These are phyloP conservation scores for Tragelaphus strepsiceros DNA, from an alignment of 2,113 vertebrate genomes.

Conservation along the genomic window DNA sequence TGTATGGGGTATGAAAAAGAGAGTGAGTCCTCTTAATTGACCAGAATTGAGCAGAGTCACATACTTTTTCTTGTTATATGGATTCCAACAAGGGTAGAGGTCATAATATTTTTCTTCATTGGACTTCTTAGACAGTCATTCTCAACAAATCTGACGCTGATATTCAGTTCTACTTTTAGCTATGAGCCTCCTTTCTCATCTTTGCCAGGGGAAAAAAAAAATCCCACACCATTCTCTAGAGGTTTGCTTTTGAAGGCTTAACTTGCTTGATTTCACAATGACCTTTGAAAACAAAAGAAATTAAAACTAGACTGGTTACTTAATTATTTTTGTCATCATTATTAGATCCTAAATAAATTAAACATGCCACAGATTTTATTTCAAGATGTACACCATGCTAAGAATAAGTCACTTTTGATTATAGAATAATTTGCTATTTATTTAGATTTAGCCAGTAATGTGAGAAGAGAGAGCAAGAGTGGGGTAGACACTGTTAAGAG, in stretches of 20 bases:
- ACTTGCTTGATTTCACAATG: constrained; percentile 69
- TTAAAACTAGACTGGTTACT: constrained; percentile 64
- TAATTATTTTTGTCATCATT: constrained; percentile 68
- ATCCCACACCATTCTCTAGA: constrained; percentile 23
- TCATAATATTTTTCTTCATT: background rate
- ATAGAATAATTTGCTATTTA: constrained; percentile 49
- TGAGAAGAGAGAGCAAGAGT: background rate
- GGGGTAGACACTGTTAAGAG: background rate
- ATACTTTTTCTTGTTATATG: constrained; percentile 27
- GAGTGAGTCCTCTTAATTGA: background rate
- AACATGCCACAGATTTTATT: constrained; percentile 64
- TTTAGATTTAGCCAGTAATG: constrained; percentile 37
- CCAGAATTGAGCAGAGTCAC: background rate
- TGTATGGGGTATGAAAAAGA: background rate
- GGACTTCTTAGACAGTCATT: background rate
- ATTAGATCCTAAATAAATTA: constrained; percentile 66
- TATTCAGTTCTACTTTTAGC: background rate
- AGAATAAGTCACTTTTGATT: constrained; percentile 64
- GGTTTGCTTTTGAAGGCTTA: constrained; percentile 50
- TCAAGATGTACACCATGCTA: constrained; percentile 48
- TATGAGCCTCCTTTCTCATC: background rate
- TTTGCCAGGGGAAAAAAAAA: background rate
- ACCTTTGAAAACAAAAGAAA: constrained; percentile 73
- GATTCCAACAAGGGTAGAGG: background rate
- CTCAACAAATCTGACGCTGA: background rate